These are phyloP conservation scores for Palythoa grandis DNA, from an alignment of 92 coral and sea anemone species.

Conservation along the genomic window DNA sequence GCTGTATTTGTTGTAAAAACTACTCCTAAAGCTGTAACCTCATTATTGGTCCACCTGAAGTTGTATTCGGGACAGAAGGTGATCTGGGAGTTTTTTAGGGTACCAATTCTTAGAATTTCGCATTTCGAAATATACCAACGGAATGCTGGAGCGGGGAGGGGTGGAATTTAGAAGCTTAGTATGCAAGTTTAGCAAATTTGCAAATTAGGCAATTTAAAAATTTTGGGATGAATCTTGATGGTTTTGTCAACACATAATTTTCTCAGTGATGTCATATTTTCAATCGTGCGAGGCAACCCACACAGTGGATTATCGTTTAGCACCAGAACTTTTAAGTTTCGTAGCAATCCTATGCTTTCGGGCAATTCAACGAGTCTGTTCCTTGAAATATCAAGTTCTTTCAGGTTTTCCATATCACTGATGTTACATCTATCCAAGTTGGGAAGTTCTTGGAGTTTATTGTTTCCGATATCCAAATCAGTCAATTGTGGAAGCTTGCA, in stretches of 20 bases:
- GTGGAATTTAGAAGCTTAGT: no score
- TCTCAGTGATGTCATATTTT: slow-evolving; percentile 56
- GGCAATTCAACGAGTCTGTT: slow-evolving; percentile 66
- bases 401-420: slow-evolving; percentile 62
- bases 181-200: slow-evolving; percentile 50
- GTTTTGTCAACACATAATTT: slow-evolving; percentile 74
- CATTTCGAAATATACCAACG: no score
- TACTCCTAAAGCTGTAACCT: no score
- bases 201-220: slow-evolving; percentile 69
- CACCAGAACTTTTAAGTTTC: slow-evolving; percentile 54
- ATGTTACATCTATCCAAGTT: slow-evolving; percentile 66
- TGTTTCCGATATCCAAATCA: slow-evolving; percentile 67
- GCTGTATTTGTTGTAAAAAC: no score
- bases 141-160: no score
- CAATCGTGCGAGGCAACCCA: slow-evolving; percentile 60
- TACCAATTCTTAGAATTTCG: no score
- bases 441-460: slow-evolving; percentile 64
- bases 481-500: slow-evolving; percentile 69
- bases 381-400: slow-evolving; percentile 69
- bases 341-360: slow-evolving; percentile 55
- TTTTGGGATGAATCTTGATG: slow-evolving; percentile 60
- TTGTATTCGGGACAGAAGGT: no score
- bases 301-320: slow-evolving; percentile 67
- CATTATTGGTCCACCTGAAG: no score
- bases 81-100: no score